A percentile compares a stretch with the other conserved stretches of the same genome.
Evolutionary conservation across 1,140 invertebrate genomes (phyloP).

Genomic region (Hydropsyche tenuis): DNA sequence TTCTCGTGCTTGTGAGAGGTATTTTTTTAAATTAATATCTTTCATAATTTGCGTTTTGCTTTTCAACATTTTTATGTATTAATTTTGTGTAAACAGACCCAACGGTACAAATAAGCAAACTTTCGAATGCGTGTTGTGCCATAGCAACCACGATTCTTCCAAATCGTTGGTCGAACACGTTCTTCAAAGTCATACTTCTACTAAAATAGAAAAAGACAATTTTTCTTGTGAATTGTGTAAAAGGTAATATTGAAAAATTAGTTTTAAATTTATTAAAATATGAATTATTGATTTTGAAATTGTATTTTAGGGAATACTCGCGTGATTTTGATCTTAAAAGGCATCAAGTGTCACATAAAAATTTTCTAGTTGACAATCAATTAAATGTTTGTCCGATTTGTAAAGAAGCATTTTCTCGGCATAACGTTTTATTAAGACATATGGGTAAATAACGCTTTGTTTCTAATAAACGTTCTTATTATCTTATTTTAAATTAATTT

Average conservation of each 20-base stretch:
- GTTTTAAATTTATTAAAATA: not conserved
- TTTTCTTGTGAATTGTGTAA: constrained; percentile 39
- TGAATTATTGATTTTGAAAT: constrained; percentile 18
- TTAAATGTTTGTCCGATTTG: constrained; percentile 42
- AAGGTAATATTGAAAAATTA: constrained; percentile 36
- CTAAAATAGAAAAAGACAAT: constrained; percentile 11
- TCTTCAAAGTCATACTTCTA: constrained; percentile 26
- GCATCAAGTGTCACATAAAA: constrained; percentile 44
- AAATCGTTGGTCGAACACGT: constrained; percentile 42
- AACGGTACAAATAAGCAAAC: too few species aligned
- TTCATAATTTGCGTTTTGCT: too few species aligned
- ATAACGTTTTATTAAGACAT: constrained; percentile 42
- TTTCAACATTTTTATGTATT: too few species aligned
- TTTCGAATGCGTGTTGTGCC: constrained; percentile 38
- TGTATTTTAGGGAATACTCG: constrained; percentile 37
- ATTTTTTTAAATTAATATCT: too few species aligned
- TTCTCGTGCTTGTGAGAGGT: too few species aligned
- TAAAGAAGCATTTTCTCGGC: constrained; percentile 38
- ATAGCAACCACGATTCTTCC: constrained; percentile 4
- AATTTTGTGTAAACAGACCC: too few species aligned
- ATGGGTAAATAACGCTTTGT: constrained; percentile 33
- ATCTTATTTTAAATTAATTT: constrained; percentile 5
- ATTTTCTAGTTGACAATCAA: constrained; percentile 35
- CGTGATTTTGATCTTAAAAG: constrained; percentile 42
- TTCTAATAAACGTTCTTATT: constrained; percentile 3